phyloP scores from a whole-genome alignment of 2,797 vertebrate genomes.

The Mastacembelus armatus region DNA sequence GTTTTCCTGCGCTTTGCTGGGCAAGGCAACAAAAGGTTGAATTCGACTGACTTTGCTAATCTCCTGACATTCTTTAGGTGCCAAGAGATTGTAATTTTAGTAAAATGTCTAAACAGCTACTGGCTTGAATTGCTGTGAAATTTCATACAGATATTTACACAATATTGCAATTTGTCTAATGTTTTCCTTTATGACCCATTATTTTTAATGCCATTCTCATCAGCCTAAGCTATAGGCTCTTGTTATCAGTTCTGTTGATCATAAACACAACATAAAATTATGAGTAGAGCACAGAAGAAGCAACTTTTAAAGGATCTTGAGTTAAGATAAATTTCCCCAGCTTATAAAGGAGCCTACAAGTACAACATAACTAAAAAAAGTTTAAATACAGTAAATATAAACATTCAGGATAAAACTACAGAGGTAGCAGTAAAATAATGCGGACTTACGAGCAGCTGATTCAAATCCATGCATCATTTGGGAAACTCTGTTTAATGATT shows the following conservation, averaged over 20 bases:
- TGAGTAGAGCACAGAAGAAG: neutral
- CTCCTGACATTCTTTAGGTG: neutral
- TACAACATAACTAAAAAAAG: neutral
- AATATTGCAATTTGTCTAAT: neutral
- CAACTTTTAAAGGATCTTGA: neutral
- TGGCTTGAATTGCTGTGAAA: too few species aligned
- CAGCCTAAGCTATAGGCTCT: too few species aligned
- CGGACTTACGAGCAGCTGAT: slow-evolving; percentile 27
- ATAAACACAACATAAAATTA: neutral
- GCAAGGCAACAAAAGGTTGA: neutral
- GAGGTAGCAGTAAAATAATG: slow-evolving; percentile 8
- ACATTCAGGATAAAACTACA: slow-evolving; percentile 12
- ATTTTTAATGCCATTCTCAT: too few species aligned
- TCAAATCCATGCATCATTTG: slow-evolving; percentile 48
- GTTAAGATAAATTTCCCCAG: neutral
- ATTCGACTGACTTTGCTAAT: neutral
- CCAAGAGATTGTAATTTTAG: neutral
- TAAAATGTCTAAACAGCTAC: neutral
- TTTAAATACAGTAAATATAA: slow-evolving; percentile 10
- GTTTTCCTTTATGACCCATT: neutral
- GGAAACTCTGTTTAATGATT: slow-evolving; percentile 53
- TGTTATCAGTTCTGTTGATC: neutral
- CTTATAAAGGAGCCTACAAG: too few species aligned
- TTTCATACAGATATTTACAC: neutral
- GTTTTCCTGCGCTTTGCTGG: neutral